Evolutionary conservation across 64 coral and sea anemone genomes (phyloP), one percentile per base, ranked within the genome.

Genomic region (Cladopsammia gracilis): DNA sequence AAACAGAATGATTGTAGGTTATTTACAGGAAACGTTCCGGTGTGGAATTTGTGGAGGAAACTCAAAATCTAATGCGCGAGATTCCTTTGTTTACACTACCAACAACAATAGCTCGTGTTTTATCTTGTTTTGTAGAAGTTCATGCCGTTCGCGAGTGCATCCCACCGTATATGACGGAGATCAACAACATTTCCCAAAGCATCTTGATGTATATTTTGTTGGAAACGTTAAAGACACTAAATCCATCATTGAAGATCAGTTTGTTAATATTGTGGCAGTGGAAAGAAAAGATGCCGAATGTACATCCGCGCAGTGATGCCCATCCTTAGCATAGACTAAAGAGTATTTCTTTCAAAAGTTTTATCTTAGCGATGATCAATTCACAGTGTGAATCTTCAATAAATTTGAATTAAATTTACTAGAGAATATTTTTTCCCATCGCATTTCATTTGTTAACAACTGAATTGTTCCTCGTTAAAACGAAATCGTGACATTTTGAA

Each of bases 161-260:
- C 95, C 95, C n/a, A 61, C 45, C 14, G 95, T 97, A 6, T 97
- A 93, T 71, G 95, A 97, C 42, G 95, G 95, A 15, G 95, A 97
- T 75, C 89, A 97, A 10, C 93, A 90, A 57, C 86, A 97, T 25
- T 97, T 90, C 51, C 95, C 95, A 10, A 85, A 87, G 22, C 89
- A 97, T 66, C 87, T 97, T 20, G 95, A 97, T 59, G 58, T 89
- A 14, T 97, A 87, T 52, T 97, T 97, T 64, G 77, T 52, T 5
- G 89, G 73, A 45, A 77, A 79, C 26, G 56, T 71, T 3, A 93
- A 80, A 53, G 87, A 94, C 44, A 78, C 73, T 10, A 90, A 85
- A 59, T 68, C 90, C 10, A 62, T 87, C 25, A 84, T 75, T 10
- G 91, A 93, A 14, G 80, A 84, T 24, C 80, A 62, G 45, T 84